Evolutionary conservation across 2,888 invertebrate species (phyloP), one percentile per base, ranked within the genome.

Genomic region (Embidobia sp.): DNA sequence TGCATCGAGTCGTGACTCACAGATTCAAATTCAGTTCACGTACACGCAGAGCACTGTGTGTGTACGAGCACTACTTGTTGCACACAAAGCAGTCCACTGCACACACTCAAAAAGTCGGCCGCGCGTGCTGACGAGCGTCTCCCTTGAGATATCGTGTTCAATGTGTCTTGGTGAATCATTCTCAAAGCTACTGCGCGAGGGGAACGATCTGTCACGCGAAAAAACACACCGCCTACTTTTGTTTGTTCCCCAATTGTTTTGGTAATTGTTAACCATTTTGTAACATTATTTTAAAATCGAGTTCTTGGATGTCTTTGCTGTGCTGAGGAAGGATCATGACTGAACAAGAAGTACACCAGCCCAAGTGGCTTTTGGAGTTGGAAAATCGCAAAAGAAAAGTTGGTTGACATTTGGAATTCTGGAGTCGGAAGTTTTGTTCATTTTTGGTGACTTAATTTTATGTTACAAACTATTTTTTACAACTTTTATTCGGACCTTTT

Each of bases 371-470:
- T 61, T 55, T 86, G 49, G 88, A 89, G 59, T 46, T 89, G 72
- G 89, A 89, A 82, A 89, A 86, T 81, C 84, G 88, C 7, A 89
- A 88, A 72, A 82, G 85, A 72, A 89, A 89, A 84, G 88, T 88
- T 57, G 67, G 78, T 79, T 27, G 7, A 15, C 11, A 35, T 33
- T 31, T 10, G 3, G 3, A 35, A 22, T 42, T 42, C 3, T 42
- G 1, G n/a, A 42, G 5, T 42, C n/a, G n/a, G 11, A 3, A 22
- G 13, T 18, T 6, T 42, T 19, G 7, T 48, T 16, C 3, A 4
- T 22, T 22, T 22, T 22, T 22, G 22, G 37, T n/a, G 6, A 18
- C 35, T n/a, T 22, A 11, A 16, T 40, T 16, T 26, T 26, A 15
- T 16, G 49, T n/a, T n/a, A n/a, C n/a, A n/a, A n/a, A 16, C 31